These are phyloP conservation scores for Astreopora myriophthalma DNA, from an alignment of 64 coral and sea anemone genomes.

Conservation along the genomic window DNA sequence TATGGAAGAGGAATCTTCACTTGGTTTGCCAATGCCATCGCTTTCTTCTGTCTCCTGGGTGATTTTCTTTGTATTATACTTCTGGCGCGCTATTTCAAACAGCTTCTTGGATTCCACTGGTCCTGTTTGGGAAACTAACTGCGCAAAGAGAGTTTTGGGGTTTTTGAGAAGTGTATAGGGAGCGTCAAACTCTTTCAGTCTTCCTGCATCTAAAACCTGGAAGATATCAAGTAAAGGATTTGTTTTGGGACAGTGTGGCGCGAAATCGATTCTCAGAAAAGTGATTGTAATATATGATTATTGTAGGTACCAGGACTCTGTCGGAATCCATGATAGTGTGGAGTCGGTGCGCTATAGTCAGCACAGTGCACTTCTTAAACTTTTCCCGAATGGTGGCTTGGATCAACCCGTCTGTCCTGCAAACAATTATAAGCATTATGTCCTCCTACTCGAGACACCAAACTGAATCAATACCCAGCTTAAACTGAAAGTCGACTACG, in stretches of 20 bases:
- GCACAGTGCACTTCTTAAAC: constrained; percentile 70
- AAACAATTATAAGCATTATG: too few relatives aligned
- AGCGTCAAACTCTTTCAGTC: constrained; percentile 66
- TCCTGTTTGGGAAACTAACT: constrained; percentile 26
- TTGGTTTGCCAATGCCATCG: neutral
- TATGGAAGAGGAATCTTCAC: neutral
- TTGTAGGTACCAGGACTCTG: constrained; percentile 66
- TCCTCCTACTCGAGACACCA: too few relatives aligned
- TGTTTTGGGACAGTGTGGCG: too few relatives aligned
- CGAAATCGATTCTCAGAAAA: too few relatives aligned
- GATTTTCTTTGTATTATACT: neutral
- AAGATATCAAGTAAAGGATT: too few relatives aligned
- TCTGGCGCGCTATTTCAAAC: constrained; percentile 8
- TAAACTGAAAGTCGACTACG: too few relatives aligned
- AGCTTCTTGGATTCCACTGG: neutral
- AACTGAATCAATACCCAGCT: too few relatives aligned
- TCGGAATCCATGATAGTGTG: constrained; percentile 82
- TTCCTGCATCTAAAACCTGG: constrained; percentile 59
- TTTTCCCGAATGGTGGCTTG: constrained; percentile 69
- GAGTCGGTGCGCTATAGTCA: constrained; percentile 84
- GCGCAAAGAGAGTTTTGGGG: neutral
- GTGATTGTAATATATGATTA: too few relatives aligned
- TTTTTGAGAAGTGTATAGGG: constrained; percentile 31
- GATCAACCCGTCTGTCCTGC: constrained; percentile 53
- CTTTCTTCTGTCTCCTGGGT: neutral